A percentile compares a stretch with the other conserved stretches of the same genome.
phyloP scores from a whole-genome alignment of 2,888 invertebrate species.

The Apamea sordens region DNA sequence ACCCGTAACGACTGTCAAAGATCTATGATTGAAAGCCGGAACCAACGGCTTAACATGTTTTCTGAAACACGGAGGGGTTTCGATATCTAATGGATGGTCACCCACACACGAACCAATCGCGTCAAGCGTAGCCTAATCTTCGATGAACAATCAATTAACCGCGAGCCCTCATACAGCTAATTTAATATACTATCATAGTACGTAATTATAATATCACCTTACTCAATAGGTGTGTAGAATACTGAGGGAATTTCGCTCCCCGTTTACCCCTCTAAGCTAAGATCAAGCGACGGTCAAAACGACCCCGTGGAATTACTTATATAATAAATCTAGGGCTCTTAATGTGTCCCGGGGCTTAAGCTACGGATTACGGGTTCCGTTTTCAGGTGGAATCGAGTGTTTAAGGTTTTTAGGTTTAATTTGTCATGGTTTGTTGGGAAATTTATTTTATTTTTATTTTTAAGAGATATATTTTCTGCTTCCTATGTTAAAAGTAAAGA shows the following conservation, averaged over 20 bases:
- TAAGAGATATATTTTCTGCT: no score
- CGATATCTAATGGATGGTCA: no score
- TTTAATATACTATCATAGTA: background rate
- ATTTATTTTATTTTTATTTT: background rate
- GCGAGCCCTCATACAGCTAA: background rate
- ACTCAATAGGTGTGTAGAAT: conserved; percentile 20
- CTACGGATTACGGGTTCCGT: conserved; percentile 50
- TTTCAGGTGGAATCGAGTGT: conserved; percentile 42
- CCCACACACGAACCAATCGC: no score
- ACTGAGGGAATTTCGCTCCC: conserved; percentile 6
- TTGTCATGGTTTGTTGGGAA: background rate
- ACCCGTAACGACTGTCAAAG: background rate
- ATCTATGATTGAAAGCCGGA: background rate
- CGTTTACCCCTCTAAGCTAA: conserved; percentile 50
- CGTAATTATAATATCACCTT: background rate
- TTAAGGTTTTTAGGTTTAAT: conserved; percentile 27
- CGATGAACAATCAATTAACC: no score
- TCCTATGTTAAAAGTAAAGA: background rate
- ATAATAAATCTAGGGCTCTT: conserved; percentile 66
- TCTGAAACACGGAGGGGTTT: no score
- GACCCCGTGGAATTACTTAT: conserved; percentile 58
- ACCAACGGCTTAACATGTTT: no score
- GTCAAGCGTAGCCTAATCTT: no score
- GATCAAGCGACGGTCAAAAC: conserved; percentile 61
- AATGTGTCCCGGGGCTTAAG: conserved; percentile 60